Evolutionary conservation across 2,888 invertebrate species (phyloP).

Genomic region (Perizoma flavofasciatum): DNA sequence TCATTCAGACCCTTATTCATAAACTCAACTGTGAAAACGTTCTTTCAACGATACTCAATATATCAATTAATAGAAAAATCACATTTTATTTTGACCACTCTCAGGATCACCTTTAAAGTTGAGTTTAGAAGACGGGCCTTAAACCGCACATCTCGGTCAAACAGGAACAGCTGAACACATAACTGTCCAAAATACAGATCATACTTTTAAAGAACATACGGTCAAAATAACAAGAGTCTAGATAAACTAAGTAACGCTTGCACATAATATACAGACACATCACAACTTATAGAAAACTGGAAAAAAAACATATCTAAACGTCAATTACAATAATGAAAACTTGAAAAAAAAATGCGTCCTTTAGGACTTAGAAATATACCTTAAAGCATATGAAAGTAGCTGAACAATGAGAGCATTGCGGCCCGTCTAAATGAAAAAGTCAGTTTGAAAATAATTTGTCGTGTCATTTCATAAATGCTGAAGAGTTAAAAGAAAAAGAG

Average conservation of each 20-base stretch:
- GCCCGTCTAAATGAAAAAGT: constrained; percentile 28
- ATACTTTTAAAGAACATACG: not conserved
- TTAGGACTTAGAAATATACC: constrained; percentile 29
- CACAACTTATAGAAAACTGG: constrained; percentile 43
- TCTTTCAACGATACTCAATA: too few species aligned
- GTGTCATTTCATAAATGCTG: constrained; percentile 35
- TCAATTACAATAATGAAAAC: constrained; percentile 30
- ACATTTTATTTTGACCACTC: too few species aligned
- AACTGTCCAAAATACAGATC: too few species aligned
- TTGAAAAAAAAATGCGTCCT: constrained; percentile 28
- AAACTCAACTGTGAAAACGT: too few species aligned
- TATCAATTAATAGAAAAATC: too few species aligned
- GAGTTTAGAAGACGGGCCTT: too few species aligned
- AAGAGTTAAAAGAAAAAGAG: constrained; percentile 19
- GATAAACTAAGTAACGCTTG: constrained; percentile 52
- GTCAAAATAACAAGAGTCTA: constrained; percentile 7
- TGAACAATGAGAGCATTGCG: constrained; percentile 24
- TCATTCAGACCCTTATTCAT: constrained; percentile 10
- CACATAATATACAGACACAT: constrained; percentile 62
- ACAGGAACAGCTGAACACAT: too few species aligned
- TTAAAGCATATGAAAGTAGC: constrained; percentile 29
- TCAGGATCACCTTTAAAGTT: too few species aligned
- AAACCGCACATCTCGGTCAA: too few species aligned
- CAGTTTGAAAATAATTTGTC: constrained; percentile 28
- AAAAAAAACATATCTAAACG: constrained; percentile 36